Conservation (phyloP, 2,888 invertebrate genomes). For the Brachypalpus laphriformis region DNA sequence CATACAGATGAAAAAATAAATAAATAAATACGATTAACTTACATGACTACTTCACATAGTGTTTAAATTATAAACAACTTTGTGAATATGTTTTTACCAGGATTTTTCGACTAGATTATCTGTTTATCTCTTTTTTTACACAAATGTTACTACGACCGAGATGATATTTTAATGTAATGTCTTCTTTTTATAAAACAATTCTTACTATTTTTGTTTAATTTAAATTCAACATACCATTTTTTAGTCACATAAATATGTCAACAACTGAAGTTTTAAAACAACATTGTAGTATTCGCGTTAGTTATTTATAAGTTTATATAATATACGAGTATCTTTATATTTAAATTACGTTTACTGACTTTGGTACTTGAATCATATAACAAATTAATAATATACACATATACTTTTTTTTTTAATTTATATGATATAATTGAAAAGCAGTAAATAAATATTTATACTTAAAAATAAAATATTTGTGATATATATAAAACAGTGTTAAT, state of each 20-base stretch:
- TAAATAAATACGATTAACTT: not conserved
- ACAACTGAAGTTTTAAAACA: conserved; percentile 76
- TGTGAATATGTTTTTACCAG: conserved; percentile 24
- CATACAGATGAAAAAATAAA: not conserved
- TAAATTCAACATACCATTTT: conserved; percentile 54
- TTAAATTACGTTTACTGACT: conserved; percentile 62
- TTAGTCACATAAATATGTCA: conserved; percentile 56
- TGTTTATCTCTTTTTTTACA: conserved; percentile 46
- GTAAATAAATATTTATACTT: conserved; percentile 59
- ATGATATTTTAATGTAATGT: conserved; percentile 49
- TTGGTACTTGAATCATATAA: conserved; percentile 62
- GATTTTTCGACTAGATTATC: conserved; percentile 16
- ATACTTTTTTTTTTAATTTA: conserved; percentile 57
- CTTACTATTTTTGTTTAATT: conserved; percentile 16
- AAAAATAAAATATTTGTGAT: conserved; percentile 38
- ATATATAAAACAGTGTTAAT: conserved; percentile 37
- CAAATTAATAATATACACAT: conserved; percentile 68
- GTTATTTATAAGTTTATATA: conserved; percentile 72
- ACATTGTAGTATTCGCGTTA: conserved; percentile 76
- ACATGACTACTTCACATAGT: conserved; percentile 49
- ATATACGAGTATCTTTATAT: conserved; percentile 45
- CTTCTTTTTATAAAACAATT: conserved; percentile 16
- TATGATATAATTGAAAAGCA: conserved; percentile 7
- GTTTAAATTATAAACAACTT: conserved; percentile 43
- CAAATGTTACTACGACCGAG: conserved; percentile 45